phyloP scores from a whole-genome alignment of 2,797 vertebrate genomes.

The Tiaroga cobitis region DNA sequence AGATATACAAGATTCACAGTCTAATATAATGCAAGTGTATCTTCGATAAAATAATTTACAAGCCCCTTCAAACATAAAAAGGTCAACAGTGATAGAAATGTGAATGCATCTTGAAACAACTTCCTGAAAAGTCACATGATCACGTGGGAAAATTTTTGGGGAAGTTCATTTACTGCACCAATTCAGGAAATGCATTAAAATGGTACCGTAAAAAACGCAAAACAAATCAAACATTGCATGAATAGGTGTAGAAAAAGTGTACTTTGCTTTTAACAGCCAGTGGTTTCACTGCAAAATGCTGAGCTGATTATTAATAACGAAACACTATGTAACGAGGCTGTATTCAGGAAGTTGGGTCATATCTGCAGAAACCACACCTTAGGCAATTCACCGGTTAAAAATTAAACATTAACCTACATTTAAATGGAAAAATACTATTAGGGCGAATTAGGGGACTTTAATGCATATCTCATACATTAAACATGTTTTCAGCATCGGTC shows the following conservation, averaged over 20 bases:
- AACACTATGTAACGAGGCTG: slow-evolving; percentile 49
- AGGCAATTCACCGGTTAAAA: slow-evolving; percentile 20
- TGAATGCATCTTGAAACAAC: neutral
- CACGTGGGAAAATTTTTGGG: neutral
- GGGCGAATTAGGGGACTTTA: neutral
- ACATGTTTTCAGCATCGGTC: neutral
- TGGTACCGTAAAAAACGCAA: neutral
- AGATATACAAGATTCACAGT: neutral
- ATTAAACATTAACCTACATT: slow-evolving; percentile 11
- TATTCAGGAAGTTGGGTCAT: slow-evolving; percentile 62
- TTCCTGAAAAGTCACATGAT: slow-evolving; percentile 17
- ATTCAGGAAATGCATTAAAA: neutral
- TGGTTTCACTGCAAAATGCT: slow-evolving; percentile 35
- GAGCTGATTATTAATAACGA: slow-evolving; percentile 68
- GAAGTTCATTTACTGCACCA: neutral
- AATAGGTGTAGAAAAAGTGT: neutral
- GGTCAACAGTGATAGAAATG: neutral
- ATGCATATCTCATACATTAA: neutral
- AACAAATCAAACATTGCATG: neutral
- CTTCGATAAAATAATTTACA: neutral
- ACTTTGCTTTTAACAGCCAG: neutral
- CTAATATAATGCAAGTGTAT: neutral
- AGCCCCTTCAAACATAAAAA: neutral
- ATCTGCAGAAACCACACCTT: slow-evolving; percentile 61
- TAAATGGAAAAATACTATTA: neutral